Percentiles rank a stretch among this genome's conserved stretches.
phyloP scores from a whole-genome alignment of 2,888 invertebrate species.

The Octodonta nipae region DNA sequence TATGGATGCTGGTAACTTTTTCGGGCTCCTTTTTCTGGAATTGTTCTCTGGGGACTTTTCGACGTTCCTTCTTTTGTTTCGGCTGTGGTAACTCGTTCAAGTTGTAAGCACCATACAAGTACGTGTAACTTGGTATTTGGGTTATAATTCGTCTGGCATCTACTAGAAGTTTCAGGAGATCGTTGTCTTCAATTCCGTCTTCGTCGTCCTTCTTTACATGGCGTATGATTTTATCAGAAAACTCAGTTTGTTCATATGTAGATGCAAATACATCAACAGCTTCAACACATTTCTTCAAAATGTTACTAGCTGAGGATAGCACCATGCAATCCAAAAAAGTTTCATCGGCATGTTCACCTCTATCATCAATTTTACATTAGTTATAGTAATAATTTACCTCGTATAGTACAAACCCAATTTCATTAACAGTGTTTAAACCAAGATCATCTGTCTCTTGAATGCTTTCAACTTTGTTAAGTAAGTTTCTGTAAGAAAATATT shows the following conservation, averaged over 20 bases:
- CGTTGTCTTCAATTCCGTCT: slow-evolving; percentile 26
- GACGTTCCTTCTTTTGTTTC: slow-evolving; percentile 29
- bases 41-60: slow-evolving; percentile 24
- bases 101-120: slow-evolving; percentile 39
- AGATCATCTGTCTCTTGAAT: slow-evolving; percentile 10
- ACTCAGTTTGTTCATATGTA: slow-evolving; percentile 39
- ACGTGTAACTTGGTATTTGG: slow-evolving; percentile 27
- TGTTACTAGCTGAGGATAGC: slow-evolving; percentile 26
- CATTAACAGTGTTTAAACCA: slow-evolving; percentile 18
- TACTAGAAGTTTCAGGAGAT: slow-evolving; percentile 30
- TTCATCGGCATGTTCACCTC: slow-evolving; percentile 28
- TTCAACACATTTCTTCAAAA: slow-evolving; percentile 27
- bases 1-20: slow-evolving; percentile 38
- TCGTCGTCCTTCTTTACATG: slow-evolving; percentile 11
- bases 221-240: slow-evolving; percentile 37
- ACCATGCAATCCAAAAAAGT: slow-evolving; percentile 28
- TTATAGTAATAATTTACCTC: slow-evolving; percentile 23
- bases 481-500: too few species aligned
- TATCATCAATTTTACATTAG: slow-evolving; percentile 23
- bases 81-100: slow-evolving; percentile 25
- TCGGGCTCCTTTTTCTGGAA: slow-evolving; percentile 37
- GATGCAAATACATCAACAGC: slow-evolving; percentile 33
- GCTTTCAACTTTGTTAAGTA: neutral
- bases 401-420: slow-evolving; percentile 23
- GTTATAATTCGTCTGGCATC: slow-evolving; percentile 25